Evolutionary conservation across 2,113 vertebrate species (phyloP), one percentile per base, ranked within the genome.

Genomic region (Psophia crepitans): DNA sequence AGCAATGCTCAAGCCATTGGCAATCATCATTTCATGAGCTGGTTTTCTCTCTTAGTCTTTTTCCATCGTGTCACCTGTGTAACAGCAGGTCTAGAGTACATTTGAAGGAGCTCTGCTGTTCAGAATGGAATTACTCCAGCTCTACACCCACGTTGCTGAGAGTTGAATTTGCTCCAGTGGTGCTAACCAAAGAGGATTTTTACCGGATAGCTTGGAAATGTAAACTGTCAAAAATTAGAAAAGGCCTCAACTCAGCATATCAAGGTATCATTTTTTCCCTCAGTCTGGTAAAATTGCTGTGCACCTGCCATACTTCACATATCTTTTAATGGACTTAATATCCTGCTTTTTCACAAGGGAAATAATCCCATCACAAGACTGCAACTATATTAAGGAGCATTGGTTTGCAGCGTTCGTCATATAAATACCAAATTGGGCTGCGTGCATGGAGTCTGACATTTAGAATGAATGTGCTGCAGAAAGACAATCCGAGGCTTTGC

Each of bases 271-370:
- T 90, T 95, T 94, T 94, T 92, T 53, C 49, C 76, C 70, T 87
- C 88, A 46, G 54, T 57, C 87, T 92, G 80, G 74, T 58, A 85
- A 75, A 96, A 97, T 58, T 77, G 37, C 78, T 71, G n/a, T 86
- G 73, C 84, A 78, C 64, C 75, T 96, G 84, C 95, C 89, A 86
- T 88, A 94, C 66, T 77, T 95, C 81, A 78, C 44, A 6, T 93
- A 57, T 90, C 87, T 94, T 93, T 93, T 88, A 96, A 96, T 90
- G 91, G 84, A 94, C 93, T 97, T 94, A 95, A 95, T 96, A 95
- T 96, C 95, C 91, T 93, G 81, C 66, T 77, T 91, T 94, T 94
- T 97, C 89, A 90, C 82, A 78, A 65, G 87, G 82, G 89, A 96
- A 96, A 96, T 93, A 91, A 96, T 97, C 56, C 64, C 43, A 95